A percentile compares a stretch with the other conserved stretches of the same genome.
Evolutionary conservation across 2,797 vertebrate species (phyloP).

Genomic region (Chrysocyon brachyurus): DNA sequence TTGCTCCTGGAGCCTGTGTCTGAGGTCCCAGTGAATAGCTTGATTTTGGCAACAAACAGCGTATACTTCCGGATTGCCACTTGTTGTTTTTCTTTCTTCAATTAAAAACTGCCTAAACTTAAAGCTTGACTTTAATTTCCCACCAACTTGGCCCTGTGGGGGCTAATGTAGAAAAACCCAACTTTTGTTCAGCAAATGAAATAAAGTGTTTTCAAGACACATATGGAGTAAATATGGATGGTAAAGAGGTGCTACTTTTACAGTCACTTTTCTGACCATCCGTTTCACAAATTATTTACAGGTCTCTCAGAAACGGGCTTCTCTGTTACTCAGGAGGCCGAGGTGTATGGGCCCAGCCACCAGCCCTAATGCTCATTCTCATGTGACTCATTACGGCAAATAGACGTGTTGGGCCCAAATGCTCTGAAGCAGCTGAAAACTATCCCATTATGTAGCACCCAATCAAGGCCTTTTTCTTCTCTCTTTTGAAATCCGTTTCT

Average conservation of each 20-base stretch:
- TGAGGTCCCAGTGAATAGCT: background rate
- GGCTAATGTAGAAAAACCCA: conserved; percentile 62
- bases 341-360: background rate
- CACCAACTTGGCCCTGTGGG: background rate
- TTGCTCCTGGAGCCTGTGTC: background rate
- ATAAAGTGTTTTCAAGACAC: conserved; percentile 70
- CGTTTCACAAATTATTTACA: conserved; percentile 65
- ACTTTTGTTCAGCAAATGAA: conserved; percentile 71
- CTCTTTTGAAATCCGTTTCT: background rate
- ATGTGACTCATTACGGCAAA: conserved; percentile 72
- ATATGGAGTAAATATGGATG: conserved; percentile 80
- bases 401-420: conserved; percentile 59
- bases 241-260: conserved; percentile 83
- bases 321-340: background rate
- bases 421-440: conserved; percentile 77
- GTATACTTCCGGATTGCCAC: background rate
- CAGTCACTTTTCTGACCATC: conserved; percentile 75
- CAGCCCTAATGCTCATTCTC: background rate
- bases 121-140: conserved; percentile 39
- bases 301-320: conserved; percentile 53
- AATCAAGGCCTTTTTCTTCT: conserved; percentile 61
- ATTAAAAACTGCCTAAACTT: background rate
- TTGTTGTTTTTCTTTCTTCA: background rate
- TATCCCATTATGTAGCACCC: conserved; percentile 74
- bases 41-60: background rate